Base-by-base conservation (phyloP, 2,888 invertebrate species). In the Phragmatobia fuliginosa region DNA sequence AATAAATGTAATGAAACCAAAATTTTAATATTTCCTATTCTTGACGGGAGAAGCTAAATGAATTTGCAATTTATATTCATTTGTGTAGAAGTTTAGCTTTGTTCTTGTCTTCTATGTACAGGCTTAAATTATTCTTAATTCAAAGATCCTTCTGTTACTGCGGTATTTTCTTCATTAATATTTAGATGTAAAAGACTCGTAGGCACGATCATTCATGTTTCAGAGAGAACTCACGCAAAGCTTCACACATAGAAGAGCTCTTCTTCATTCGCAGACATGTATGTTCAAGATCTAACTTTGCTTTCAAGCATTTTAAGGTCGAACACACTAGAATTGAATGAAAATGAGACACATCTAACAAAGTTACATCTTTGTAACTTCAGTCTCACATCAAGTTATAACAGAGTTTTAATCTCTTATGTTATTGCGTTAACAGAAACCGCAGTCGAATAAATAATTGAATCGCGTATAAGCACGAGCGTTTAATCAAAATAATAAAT, bases 371-470 rank as follows among this genome's bases (percentile, higher is more conserved):
- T 41, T n/a, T 65, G 74, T 76, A 78, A 83, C 81, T 76, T 82
- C 69, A 68, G 73, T 67, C 69, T 75, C 70, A 72, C 70, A 69
- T 76, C 76, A 59, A 71, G 66, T 78, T 75, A 68, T 85, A 72
- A 83, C 85, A 83, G 85, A 86, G 82, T 87, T 87, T 87, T 87
- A 87, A 87, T 86, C 86, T 85, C 84, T 84, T 82, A 85, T 78
- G 77, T 83, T 79, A 82, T 77, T 75, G 81, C 78, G 79, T 86
- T 80, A 82, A 79, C 84, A 73, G 67, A 66, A 72, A 63, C 63
- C 69, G 18, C 63, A 67, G 73, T 66, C 60, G 28, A 63, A 70
- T 74, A 72, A n/a, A 75, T 81, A 81, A 82, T 82, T 83, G 82
- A 77, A 83, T 82, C 81, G 79, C 81, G 81, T 82, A 81, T 76